Evolutionary conservation across 2,888 invertebrate genomes (phyloP).

Genomic region (Chaitophorus viminalis): DNA sequence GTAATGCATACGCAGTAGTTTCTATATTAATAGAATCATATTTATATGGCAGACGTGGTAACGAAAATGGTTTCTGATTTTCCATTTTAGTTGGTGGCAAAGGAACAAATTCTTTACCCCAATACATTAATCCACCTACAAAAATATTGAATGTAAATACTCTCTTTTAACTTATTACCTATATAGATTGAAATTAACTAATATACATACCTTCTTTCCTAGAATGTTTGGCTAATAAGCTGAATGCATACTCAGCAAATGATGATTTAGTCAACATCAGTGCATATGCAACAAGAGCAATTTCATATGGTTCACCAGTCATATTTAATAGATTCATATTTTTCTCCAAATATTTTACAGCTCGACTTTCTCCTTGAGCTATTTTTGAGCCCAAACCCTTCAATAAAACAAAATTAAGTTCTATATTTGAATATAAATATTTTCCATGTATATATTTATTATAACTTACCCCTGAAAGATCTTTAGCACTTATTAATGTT

Average conservation of each 20-base stretch:
- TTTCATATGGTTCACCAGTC: constrained; percentile 81
- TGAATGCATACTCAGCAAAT: constrained; percentile 84
- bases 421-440: constrained; percentile 26
- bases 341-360: constrained; percentile 82
- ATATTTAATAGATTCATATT: constrained; percentile 81
- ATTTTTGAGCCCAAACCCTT: constrained; percentile 80
- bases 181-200: constrained; percentile 17
- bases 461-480: constrained; percentile 74
- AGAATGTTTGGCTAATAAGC: constrained; percentile 75
- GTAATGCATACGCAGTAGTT: constrained; percentile 89
- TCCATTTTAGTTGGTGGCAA: constrained; percentile 86
- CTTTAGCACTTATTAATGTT: constrained; percentile 84
- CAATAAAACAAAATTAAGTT: constrained; percentile 56
- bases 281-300: constrained; percentile 90
- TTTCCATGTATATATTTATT: constrained; percentile 43
- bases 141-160: constrained; percentile 49
- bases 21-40: constrained; percentile 93
- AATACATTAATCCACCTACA: constrained; percentile 82
- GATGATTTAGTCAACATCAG: constrained; percentile 84
- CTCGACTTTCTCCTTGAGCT: constrained; percentile 75
- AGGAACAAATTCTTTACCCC: constrained; percentile 84
- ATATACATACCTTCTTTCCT: constrained; percentile 73
- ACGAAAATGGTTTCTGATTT: constrained; percentile 89
- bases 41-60: constrained; percentile 87
- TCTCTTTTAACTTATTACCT: too few species aligned